phyloP scores from a whole-genome alignment of 2,888 invertebrate species.

The Rhyacophila evoluta region DNA sequence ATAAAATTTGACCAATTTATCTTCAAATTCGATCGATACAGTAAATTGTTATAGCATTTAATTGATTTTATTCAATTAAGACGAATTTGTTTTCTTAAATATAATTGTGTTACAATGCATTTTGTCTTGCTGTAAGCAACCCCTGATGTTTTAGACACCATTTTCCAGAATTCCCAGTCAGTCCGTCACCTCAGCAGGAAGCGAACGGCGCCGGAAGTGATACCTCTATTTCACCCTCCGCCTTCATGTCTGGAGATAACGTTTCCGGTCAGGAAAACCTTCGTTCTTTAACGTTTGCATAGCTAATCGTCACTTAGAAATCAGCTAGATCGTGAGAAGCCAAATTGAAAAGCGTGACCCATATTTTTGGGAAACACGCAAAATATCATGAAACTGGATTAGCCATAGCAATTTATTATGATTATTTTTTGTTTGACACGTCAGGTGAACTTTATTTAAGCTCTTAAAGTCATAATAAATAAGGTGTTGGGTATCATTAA shows the following conservation, averaged over 20 bases:
- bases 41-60: no score
- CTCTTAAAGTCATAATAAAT: slow-evolving; percentile 22
- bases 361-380: slow-evolving; percentile 28
- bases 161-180: slow-evolving; percentile 1
- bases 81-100: no score
- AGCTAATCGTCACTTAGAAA: slow-evolving; percentile 28
- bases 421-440: slow-evolving; percentile 22
- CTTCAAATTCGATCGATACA: no score
- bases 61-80: no score
- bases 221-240: slow-evolving; percentile 46
- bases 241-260: slow-evolving; percentile 46
- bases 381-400: slow-evolving; percentile 27
- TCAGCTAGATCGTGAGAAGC: not conserved
- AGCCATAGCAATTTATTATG: slow-evolving; percentile 24
- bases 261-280: slow-evolving; percentile 45
- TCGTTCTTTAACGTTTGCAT: slow-evolving; percentile 32
- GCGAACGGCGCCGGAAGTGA: slow-evolving; percentile 47
- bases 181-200: slow-evolving; percentile 32
- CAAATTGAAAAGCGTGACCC: slow-evolving; percentile 27
- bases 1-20: no score
- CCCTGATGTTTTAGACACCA: slow-evolving; percentile 22
- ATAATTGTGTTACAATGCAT: no score
- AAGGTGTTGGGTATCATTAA: slow-evolving; percentile 14
- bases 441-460: not conserved
- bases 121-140: not conserved